Evolutionary conservation across 2,113 vertebrate species (phyloP).

Genomic region (Pholis gunnellus): DNA sequence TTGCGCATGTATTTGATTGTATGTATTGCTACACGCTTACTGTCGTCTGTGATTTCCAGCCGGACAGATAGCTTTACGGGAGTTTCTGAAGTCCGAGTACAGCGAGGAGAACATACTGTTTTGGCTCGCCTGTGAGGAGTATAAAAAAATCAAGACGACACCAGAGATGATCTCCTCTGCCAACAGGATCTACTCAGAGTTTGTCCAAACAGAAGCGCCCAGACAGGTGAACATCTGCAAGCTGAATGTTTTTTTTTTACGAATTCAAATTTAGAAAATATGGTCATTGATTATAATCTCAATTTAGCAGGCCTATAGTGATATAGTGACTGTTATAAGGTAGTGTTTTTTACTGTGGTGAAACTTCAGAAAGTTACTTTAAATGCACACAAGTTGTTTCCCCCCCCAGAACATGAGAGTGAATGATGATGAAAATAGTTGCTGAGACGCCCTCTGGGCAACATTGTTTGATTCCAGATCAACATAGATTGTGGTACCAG

Average conservation of each 20-base stretch:
- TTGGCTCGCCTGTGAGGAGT: slow-evolving; percentile 95
- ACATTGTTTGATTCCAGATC: slow-evolving; percentile 84
- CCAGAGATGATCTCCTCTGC: slow-evolving; percentile 89
- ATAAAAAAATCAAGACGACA: slow-evolving; percentile 89
- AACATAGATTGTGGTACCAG: slow-evolving; percentile 94
- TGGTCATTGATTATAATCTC: background rate
- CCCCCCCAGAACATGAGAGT: background rate
- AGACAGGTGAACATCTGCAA: slow-evolving; percentile 88
- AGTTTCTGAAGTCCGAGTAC: slow-evolving; percentile 94
- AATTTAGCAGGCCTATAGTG: background rate
- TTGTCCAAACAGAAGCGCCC: slow-evolving; percentile 92
- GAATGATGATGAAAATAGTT: slow-evolving; percentile 18
- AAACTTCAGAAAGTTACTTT: background rate
- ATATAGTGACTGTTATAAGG: background rate
- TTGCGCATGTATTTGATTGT: background rate
- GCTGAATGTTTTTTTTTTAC: background rate
- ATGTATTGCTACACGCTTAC: background rate
- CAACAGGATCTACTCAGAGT: slow-evolving; percentile 94
- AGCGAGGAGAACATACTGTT: slow-evolving; percentile 98
- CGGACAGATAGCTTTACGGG: slow-evolving; percentile 90
- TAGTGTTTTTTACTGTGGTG: background rate
- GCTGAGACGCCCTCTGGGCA: slow-evolving; percentile 3
- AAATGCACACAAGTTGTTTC: background rate
- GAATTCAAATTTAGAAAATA: background rate
- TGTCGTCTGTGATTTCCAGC: slow-evolving; percentile 78